Percentiles rank a stretch among this genome's conserved stretches.
Evolutionary conservation across 2,888 invertebrate genomes (phyloP).

Genomic region (Anticlea derivata): DNA sequence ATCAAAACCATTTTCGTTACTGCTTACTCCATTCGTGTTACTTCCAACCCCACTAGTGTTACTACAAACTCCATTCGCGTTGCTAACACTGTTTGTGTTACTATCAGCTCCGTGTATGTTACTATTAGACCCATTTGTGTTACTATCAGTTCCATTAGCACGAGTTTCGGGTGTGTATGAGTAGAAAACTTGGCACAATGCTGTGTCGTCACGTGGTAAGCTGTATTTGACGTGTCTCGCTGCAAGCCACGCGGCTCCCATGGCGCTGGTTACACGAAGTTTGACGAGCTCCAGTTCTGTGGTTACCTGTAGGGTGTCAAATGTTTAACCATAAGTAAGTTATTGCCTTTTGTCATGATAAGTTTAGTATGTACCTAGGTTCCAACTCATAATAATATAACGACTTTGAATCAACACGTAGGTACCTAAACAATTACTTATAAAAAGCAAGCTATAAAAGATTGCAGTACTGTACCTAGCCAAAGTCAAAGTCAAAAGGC

Average conservation of each 20-base stretch:
- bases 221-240: slow-evolving; percentile 87
- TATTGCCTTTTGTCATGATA: no score
- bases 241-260: slow-evolving; percentile 94
- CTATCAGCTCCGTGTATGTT: not conserved
- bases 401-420: no score
- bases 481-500: no score
- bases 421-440: no score
- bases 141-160: slow-evolving; percentile 24
- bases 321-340: no score
- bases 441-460: no score
- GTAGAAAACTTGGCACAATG: slow-evolving; percentile 87
- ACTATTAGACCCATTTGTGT: not conserved
- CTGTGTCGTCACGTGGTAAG: slow-evolving; percentile 88
- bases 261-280: slow-evolving; percentile 89
- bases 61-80: not conserved
- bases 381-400: not conserved
- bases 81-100: not conserved
- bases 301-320: slow-evolving; percentile 53
- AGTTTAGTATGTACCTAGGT: no score
- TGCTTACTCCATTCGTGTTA: not conserved
- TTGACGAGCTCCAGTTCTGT: slow-evolving; percentile 84
- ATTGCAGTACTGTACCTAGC: no score
- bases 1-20: slow-evolving; percentile 1
- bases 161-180: slow-evolving; percentile 65
- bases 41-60: not conserved